Evolutionary conservation across 2,113 vertebrate genomes (phyloP).

Genomic region (Enhydra lutris): DNA sequence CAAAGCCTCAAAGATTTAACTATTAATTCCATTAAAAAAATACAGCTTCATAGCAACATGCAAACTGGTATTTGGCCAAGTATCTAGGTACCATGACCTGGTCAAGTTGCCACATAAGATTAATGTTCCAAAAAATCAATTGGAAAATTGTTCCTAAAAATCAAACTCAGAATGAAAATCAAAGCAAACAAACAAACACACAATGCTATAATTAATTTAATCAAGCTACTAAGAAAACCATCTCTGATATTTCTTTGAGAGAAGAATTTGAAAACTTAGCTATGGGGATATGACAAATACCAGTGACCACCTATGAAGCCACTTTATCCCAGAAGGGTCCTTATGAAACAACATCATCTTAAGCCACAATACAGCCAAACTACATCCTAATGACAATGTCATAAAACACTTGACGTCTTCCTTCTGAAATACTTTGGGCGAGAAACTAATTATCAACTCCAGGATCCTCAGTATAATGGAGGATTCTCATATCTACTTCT

Average conservation of each 20-base stretch:
- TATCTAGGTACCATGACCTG: neutral
- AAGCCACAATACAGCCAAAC: neutral
- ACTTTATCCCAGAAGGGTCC: neutral
- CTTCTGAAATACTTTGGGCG: neutral
- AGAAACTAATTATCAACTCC: neutral
- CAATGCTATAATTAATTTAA: neutral
- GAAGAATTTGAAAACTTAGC: neutral
- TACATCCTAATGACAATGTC: neutral
- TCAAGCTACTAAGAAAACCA: neutral
- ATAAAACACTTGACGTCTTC: neutral
- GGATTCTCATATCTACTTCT: neutral
- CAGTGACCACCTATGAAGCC: neutral
- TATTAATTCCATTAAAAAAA: neutral
- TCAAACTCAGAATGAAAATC: neutral
- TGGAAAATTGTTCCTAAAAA: neutral
- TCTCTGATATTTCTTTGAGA: neutral
- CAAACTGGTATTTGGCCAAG: neutral
- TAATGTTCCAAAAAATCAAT: neutral
- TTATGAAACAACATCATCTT: neutral
- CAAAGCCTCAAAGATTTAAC: neutral
- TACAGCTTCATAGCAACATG: neutral
- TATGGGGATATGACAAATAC: neutral
- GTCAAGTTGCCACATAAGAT: neutral
- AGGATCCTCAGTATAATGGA: neutral
- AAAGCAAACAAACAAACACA: neutral